Evolutionary conservation across 2,797 vertebrate genomes (phyloP).

Genomic region (Vireo griseus): DNA sequence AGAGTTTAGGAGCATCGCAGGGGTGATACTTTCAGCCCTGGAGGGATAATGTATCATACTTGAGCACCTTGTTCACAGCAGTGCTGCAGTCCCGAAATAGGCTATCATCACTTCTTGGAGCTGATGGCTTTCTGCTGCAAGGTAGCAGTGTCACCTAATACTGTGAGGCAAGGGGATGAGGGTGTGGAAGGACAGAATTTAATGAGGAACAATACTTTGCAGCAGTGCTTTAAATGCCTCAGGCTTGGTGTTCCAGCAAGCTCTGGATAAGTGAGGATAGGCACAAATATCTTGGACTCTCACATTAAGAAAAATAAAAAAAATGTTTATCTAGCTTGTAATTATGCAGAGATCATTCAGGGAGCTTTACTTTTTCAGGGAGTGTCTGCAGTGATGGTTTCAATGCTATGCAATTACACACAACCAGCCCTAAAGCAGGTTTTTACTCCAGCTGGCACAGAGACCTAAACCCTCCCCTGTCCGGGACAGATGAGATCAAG

Average conservation of each 20-base stretch:
- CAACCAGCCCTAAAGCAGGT: not conserved
- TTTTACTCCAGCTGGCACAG: not conserved
- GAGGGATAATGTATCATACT: slow-evolving; percentile 57
- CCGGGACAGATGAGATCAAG: not conserved
- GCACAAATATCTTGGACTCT: not conserved
- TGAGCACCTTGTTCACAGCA: slow-evolving; percentile 65
- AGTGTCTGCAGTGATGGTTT: not conserved
- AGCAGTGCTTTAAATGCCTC: not conserved
- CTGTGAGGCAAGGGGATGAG: not conserved
- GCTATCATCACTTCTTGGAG: slow-evolving; percentile 39
- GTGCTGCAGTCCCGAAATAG: slow-evolving; percentile 36
- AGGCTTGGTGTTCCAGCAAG: not conserved
- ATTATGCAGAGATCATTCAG: not conserved
- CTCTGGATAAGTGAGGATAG: not conserved
- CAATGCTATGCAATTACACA: not conserved
- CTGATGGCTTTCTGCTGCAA: slow-evolving; percentile 49
- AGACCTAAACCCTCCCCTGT: not conserved
- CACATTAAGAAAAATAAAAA: not conserved
- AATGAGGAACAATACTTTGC: slow-evolving; percentile 4
- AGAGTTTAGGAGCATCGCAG: not conserved
- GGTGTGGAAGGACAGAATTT: slow-evolving; percentile 35
- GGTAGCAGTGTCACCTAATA: not conserved
- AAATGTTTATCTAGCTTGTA: not conserved
- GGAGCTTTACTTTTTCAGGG: not conserved
- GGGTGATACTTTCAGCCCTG: slow-evolving; percentile 55